Evolutionary conservation across 1,140 invertebrate species (phyloP).

Genomic region (Ctenoplectra terminalis): DNA sequence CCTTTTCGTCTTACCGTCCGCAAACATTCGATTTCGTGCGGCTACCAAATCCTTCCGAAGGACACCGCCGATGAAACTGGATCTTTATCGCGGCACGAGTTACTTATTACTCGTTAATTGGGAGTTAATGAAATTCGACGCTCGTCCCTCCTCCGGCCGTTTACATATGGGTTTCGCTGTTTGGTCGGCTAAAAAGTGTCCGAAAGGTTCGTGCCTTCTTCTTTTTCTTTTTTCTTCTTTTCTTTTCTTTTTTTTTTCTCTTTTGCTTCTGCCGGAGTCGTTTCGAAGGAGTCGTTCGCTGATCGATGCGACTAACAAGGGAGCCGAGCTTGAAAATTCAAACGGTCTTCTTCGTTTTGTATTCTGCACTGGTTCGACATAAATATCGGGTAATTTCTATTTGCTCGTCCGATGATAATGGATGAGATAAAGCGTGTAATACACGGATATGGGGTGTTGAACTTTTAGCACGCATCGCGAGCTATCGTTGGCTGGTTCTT

Average conservation of each 20-base stretch:
- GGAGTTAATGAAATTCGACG: constrained; percentile 56
- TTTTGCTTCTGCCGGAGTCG: background rate
- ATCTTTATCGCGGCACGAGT: constrained; percentile 52
- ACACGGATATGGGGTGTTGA: constrained; percentile 24
- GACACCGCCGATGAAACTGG: constrained; percentile 49
- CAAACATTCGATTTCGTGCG: constrained; percentile 57
- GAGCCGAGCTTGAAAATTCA: background rate
- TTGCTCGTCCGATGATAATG: constrained; percentile 16
- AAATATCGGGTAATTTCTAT: constrained; percentile 35
- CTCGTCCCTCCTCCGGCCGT: constrained; percentile 38
- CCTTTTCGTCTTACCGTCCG: constrained; percentile 62
- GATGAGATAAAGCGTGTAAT: constrained; percentile 27
- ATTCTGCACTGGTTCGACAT: constrained; percentile 5
- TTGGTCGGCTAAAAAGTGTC: constrained; percentile 31
- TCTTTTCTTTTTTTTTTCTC: background rate
- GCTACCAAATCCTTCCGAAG: constrained; percentile 44
- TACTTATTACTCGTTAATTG: constrained; percentile 57
- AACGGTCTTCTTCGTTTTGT: background rate
- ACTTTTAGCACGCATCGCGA: background rate
- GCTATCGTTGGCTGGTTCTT: background rate
- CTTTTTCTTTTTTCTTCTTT: background rate
- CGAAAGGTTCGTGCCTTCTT: constrained; percentile 36
- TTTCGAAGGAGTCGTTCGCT: constrained; percentile 13
- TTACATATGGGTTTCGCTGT: constrained; percentile 51
- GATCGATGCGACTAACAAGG: constrained; percentile 37